Evolutionary conservation across 1,140 invertebrate genomes (phyloP).

Genomic region (Ips typographus): DNA sequence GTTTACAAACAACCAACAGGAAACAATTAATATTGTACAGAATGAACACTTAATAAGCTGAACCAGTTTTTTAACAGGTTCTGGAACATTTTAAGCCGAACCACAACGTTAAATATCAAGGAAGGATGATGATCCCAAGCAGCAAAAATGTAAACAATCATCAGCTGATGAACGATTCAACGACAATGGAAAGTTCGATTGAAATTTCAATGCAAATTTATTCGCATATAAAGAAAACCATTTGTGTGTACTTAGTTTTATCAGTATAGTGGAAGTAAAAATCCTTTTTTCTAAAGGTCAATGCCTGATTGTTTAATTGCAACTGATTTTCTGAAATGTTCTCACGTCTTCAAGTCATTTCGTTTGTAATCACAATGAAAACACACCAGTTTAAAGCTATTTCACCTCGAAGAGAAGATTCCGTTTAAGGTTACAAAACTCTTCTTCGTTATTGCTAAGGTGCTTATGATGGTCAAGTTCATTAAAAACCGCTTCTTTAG

Average conservation of each 20-base stretch:
- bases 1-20: conserved; percentile 16
- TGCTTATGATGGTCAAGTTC: conserved; percentile 16
- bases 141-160: background rate
- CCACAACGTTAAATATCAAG: conserved; percentile 3
- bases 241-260: too few relatives aligned
- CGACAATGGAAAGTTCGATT: too few relatives aligned
- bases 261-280: too few relatives aligned
- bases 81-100: background rate
- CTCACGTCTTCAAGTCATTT: background rate
- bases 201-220: too few relatives aligned
- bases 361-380: background rate
- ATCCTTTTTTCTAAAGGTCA: too few relatives aligned
- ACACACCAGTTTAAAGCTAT: background rate
- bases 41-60: conserved; percentile 1
- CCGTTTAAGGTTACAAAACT: conserved; percentile 3
- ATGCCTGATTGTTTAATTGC: too few relatives aligned
- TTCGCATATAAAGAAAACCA: too few relatives aligned
- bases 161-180: too few relatives aligned
- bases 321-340: background rate
- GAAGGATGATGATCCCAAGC: conserved; percentile 9
- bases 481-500: conserved; percentile 18
- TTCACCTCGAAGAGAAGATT: conserved; percentile 4
- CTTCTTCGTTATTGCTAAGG: background rate
- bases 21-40: conserved; percentile 5
- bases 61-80: conserved; percentile 8